These are phyloP conservation scores for Tachypleus tridentatus DNA, from an alignment of 1,140 invertebrate species.

Conservation along the genomic window DNA sequence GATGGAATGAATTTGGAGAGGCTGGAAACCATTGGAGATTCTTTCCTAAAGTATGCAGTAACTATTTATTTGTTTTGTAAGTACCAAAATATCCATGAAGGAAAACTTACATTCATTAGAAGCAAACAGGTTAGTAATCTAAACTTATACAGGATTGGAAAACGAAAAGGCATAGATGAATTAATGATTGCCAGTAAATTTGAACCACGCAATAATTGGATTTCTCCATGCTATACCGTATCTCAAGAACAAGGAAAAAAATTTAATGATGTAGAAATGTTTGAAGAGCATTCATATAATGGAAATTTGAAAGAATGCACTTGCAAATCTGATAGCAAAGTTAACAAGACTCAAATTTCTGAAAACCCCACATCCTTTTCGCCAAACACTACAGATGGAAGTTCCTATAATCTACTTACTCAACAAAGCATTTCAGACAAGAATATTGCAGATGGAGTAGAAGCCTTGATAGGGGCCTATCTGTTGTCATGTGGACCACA, in stretches of 20 bases:
- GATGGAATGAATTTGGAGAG: slow-evolving; percentile 74
- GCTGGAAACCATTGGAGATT: slow-evolving; percentile 74
- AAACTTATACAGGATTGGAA: slow-evolving; percentile 56
- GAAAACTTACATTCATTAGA: slow-evolving; percentile 60
- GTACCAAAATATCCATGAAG: slow-evolving; percentile 57
- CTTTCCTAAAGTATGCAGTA: slow-evolving; percentile 68
- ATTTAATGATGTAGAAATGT: neutral
- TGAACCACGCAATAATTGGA: slow-evolving; percentile 49
- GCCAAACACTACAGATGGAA: too few relatives aligned
- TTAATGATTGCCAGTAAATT: slow-evolving; percentile 48
- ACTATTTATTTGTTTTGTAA: slow-evolving; percentile 57
- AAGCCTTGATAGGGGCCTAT: slow-evolving; percentile 70
- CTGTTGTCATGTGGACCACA: slow-evolving; percentile 41
- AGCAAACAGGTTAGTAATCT: slow-evolving; percentile 64
- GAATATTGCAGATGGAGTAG: slow-evolving; percentile 64
- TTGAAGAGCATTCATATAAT: slow-evolving; percentile 8
- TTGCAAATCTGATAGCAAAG: slow-evolving; percentile 23
- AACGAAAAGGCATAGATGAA: slow-evolving; percentile 36
- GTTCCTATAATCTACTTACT: slow-evolving; percentile 24
- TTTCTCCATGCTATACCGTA: slow-evolving; percentile 46
- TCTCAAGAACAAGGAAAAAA: slow-evolving; percentile 4
- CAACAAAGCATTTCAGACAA: slow-evolving; percentile 45
- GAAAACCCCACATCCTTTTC: slow-evolving; percentile 33
- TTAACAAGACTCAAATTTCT: slow-evolving; percentile 22
- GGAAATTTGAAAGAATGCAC: slow-evolving; percentile 13